These are phyloP conservation scores for Lacerta bilineata DNA, from an alignment of 2,797 vertebrate genomes.

Conservation along the genomic window DNA sequence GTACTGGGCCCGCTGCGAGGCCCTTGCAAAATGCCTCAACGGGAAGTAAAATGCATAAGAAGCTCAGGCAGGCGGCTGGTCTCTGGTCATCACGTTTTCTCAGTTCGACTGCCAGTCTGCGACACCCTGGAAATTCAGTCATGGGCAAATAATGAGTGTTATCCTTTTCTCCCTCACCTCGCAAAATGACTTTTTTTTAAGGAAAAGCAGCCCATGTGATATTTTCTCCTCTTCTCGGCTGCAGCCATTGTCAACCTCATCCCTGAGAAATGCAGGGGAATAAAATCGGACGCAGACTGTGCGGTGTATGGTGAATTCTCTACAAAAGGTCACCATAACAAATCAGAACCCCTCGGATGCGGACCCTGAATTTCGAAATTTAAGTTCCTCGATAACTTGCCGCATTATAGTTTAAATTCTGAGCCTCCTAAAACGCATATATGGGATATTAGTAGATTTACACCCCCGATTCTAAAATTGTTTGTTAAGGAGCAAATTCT, in stretches of 20 bases:
- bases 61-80: background rate
- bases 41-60: background rate
- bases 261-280: background rate
- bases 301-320: background rate
- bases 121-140: background rate
- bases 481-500: constrained; percentile 1
- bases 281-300: background rate
- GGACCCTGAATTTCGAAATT: background rate
- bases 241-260: background rate
- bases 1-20: background rate
- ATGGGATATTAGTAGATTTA: background rate
- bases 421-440: background rate
- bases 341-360: background rate
- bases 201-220: background rate
- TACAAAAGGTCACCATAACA: background rate
- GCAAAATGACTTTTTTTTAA: background rate
- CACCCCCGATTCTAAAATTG: background rate
- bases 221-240: background rate
- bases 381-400: background rate
- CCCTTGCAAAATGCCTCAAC: background rate
- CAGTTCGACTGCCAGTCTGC: background rate
- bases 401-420: background rate
- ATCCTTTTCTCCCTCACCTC: background rate
- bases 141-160: background rate
- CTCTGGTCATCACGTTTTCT: background rate